A percentile compares a stretch with the other conserved stretches of the same genome.
phyloP scores from a whole-genome alignment of 2,797 vertebrate genomes.

The Anomalospiza imberbis region DNA sequence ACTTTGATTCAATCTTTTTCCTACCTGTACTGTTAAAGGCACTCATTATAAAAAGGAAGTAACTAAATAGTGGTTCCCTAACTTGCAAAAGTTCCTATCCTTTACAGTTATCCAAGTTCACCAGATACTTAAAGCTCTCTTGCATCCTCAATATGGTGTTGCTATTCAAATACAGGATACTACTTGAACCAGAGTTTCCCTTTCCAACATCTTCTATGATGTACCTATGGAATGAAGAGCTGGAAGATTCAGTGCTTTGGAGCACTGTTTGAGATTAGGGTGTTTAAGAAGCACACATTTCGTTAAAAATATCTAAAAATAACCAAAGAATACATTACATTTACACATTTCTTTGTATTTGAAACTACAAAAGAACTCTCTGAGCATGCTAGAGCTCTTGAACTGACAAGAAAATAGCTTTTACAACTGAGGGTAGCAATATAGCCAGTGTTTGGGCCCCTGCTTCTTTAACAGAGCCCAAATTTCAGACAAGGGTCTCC shows the following conservation, averaged over 20 bases:
- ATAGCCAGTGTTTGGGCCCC: not conserved
- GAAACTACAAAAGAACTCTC: not conserved
- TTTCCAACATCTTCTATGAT: not conserved
- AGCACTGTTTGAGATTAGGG: not conserved
- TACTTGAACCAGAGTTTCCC: not conserved
- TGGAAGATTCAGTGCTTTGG: not conserved
- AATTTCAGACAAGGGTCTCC: not conserved
- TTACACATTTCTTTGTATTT: not conserved
- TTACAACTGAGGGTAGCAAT: not conserved
- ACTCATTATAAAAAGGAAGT: not conserved
- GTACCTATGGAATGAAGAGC: not conserved
- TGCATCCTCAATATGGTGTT: not conserved
- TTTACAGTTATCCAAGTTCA: not conserved
- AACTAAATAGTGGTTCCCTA: not conserved
- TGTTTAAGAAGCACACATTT: not conserved
- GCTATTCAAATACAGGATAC: not conserved
- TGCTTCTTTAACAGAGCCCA: not conserved
- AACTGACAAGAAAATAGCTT: not conserved
- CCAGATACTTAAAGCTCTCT: not conserved
- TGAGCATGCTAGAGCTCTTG: not conserved
- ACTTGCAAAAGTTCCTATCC: not conserved
- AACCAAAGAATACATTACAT: not conserved
- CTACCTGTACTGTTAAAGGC: not conserved
- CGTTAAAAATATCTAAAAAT: not conserved
- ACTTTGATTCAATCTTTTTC: not conserved